Percentiles rank a stretch among this genome's conserved stretches.
Evolutionary conservation across 2,888 invertebrate species (phyloP).

Genomic region (Chaetogeoica ovagalla): DNA sequence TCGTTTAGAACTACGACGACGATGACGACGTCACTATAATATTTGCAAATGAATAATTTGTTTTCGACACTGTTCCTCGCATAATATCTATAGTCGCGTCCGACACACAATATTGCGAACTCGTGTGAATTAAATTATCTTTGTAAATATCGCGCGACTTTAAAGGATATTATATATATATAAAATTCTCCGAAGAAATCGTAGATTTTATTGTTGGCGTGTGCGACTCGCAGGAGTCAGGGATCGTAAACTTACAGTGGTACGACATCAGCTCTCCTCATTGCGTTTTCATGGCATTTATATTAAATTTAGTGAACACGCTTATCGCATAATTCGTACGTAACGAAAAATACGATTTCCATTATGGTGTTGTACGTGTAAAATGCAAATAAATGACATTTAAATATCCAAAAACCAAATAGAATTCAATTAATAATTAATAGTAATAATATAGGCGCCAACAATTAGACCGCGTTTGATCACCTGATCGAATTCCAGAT

Average conservation of each 20-base stretch:
- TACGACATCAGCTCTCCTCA: neutral
- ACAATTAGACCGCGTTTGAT: too few relatives aligned
- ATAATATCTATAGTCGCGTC: neutral
- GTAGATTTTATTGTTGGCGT: neutral
- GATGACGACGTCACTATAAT: neutral
- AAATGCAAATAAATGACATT: too few relatives aligned
- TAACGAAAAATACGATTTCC: too few relatives aligned
- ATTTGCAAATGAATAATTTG: conserved; percentile 10
- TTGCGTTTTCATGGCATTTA: neutral
- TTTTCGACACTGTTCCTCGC: neutral
- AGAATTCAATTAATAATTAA: too few relatives aligned
- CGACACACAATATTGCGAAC: neutral
- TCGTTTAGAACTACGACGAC: neutral
- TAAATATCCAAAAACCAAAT: too few relatives aligned
- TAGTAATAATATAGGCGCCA: too few relatives aligned
- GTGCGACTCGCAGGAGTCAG: too few relatives aligned
- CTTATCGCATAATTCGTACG: too few relatives aligned
- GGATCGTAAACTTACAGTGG: neutral
- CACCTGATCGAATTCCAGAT: too few relatives aligned
- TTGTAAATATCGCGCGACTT: neutral
- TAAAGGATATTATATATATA: neutral
- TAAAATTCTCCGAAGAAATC: neutral
- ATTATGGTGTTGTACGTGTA: too few relatives aligned
- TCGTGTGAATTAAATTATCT: neutral
- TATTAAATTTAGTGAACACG: too few relatives aligned